phyloP scores from a whole-genome alignment of 2,113 vertebrate genomes.

The Lagenorhynchus albirostris region DNA sequence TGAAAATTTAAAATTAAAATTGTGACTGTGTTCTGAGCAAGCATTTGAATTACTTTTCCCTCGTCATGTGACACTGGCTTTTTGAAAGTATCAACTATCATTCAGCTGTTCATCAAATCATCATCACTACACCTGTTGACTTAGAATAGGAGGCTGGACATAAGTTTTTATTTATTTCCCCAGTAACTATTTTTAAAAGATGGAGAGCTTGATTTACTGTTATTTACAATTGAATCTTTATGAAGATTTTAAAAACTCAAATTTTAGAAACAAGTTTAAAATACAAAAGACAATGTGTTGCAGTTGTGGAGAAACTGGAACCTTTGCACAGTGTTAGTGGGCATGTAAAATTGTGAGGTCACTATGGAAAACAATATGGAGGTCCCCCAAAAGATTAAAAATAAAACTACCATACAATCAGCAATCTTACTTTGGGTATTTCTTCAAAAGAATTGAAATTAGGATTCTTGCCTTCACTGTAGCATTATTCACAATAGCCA shows the following conservation, averaged over 20 bases:
- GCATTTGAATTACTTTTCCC: neutral
- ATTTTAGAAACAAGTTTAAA: neutral
- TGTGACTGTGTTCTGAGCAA: neutral
- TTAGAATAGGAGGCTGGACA: neutral
- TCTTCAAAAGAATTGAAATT: neutral
- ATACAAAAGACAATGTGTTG: neutral
- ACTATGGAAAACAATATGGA: neutral
- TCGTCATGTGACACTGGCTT: neutral
- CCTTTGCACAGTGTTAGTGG: neutral
- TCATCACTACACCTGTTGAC: neutral
- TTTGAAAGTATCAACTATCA: neutral
- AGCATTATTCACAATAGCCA: neutral
- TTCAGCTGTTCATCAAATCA: neutral
- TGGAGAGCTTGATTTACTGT: neutral
- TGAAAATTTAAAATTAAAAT: conserved; percentile 44
- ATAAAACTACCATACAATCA: neutral
- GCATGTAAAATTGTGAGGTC: neutral
- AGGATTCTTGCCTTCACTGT: neutral
- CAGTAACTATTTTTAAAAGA: neutral
- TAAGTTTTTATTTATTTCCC: neutral
- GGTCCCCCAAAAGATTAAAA: neutral
- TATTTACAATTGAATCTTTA: neutral
- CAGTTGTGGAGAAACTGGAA: neutral
- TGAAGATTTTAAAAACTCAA: neutral
- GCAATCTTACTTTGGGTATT: neutral